These are phyloP conservation scores for Camponotus fellah DNA, from an alignment of 2,888 invertebrate genomes.

Conservation along the genomic window DNA sequence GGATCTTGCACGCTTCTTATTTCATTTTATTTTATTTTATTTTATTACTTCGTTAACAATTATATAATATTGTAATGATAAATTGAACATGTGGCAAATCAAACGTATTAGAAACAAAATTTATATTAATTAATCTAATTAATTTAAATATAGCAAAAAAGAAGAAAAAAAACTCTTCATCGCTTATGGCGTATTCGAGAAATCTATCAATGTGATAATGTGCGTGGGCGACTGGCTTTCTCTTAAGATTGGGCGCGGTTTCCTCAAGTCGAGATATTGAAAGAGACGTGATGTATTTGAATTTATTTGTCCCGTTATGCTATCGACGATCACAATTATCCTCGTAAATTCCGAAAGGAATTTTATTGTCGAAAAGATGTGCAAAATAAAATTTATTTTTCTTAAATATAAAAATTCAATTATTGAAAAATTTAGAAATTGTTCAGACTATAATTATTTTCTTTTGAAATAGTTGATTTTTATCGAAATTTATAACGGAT, in stretches of 20 bases:
- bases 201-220: slow-evolving; percentile 28
- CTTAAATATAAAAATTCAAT: neutral
- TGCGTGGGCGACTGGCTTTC: slow-evolving; percentile 66
- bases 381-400: neutral
- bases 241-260: slow-evolving; percentile 62
- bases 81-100: slow-evolving; percentile 10
- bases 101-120: neutral
- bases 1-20: neutral
- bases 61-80: neutral
- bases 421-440: neutral
- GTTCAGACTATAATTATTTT: neutral
- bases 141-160: neutral
- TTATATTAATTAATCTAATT: slow-evolving; percentile 10
- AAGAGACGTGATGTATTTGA: slow-evolving; percentile 8
- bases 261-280: slow-evolving; percentile 29
- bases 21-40: neutral
- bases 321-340: slow-evolving; percentile 28
- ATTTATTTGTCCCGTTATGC: slow-evolving; percentile 30
- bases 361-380: slow-evolving; percentile 7
- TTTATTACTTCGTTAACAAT: neutral
- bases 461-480: neutral
- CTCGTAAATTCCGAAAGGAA: slow-evolving; percentile 6
- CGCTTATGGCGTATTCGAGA: neutral
- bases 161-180: neutral
- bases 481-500: neutral